phyloP scores from a whole-genome alignment of 2,888 invertebrate genomes.

The Lithophane leautieri region DNA sequence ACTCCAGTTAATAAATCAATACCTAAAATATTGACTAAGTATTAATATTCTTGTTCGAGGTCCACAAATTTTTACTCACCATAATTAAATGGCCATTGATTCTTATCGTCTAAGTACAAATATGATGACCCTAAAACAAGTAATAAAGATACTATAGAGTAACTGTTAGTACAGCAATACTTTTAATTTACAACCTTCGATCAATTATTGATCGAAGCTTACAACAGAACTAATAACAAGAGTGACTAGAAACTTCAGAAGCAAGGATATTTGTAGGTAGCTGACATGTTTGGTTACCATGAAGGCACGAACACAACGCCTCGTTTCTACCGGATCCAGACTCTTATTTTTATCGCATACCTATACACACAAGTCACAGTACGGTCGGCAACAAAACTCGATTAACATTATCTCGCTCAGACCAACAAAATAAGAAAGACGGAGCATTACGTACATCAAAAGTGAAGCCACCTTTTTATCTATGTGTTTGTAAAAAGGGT shows the following conservation, averaged over 20 bases:
- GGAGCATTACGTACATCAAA: too few species aligned
- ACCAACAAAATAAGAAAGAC: too few species aligned
- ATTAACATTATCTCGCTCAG: neutral
- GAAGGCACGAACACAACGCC: neutral
- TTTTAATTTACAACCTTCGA: too few species aligned
- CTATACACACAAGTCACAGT: neutral
- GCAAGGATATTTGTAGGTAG: constrained; percentile 4
- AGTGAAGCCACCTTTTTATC: too few species aligned
- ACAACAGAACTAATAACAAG: too few species aligned
- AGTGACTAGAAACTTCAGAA: neutral
- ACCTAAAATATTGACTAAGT: neutral
- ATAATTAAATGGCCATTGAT: constrained; percentile 62
- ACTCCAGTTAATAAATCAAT: neutral
- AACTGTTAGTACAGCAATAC: neutral
- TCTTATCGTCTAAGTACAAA: constrained; percentile 64
- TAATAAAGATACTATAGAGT: constrained; percentile 16
- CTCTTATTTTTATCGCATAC: neutral
- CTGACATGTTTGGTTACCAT: constrained; percentile 3
- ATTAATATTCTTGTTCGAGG: neutral
- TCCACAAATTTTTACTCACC: constrained; percentile 67
- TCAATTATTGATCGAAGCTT: too few species aligned
- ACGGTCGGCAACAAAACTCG: neutral
- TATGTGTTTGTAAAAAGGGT: too few species aligned
- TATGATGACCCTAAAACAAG: constrained; percentile 68
- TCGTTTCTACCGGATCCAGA: neutral